Percentiles rank a stretch among this genome's conserved stretches.
phyloP scores from a whole-genome alignment of 1,140 invertebrate species.

The Drosophila ananassae region DNA sequence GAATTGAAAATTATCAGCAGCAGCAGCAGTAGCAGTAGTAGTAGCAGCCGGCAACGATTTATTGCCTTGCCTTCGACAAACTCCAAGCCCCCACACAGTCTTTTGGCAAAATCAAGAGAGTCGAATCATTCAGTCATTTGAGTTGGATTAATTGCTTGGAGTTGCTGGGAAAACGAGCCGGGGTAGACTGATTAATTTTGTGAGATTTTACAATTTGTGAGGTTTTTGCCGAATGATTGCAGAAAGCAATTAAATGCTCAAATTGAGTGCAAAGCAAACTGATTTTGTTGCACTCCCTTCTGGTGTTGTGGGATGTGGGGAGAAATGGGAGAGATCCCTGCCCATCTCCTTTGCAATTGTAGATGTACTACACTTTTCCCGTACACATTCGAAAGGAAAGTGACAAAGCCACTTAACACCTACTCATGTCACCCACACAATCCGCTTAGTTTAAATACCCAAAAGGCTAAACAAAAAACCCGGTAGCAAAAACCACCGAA shows the following conservation, averaged over 20 bases:
- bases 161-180: constrained; percentile 19
- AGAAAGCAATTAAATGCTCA: constrained; percentile 71
- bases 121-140: constrained; percentile 71
- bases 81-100: background rate
- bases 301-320: background rate
- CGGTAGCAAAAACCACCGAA: constrained; percentile 56
- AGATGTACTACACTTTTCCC: constrained; percentile 44
- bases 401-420: constrained; percentile 82
- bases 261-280: constrained; percentile 63
- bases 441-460: constrained; percentile 83
- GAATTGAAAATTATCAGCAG: constrained; percentile 83
- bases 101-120: constrained; percentile 11
- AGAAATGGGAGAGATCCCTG: background rate
- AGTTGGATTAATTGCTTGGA: constrained; percentile 70
- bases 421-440: constrained; percentile 81
- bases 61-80: constrained; percentile 47
- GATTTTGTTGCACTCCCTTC: constrained; percentile 17
- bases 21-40: constrained; percentile 45
- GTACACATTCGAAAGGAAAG: constrained; percentile 54
- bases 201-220: constrained; percentile 56
- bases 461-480: constrained; percentile 77
- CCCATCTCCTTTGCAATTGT: constrained; percentile 3
- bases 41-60: constrained; percentile 53
- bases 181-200: constrained; percentile 66
- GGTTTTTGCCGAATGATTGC: constrained; percentile 41